Evolutionary conservation across 2,888 invertebrate genomes (phyloP).

Genomic region (Spialia ferax): DNA sequence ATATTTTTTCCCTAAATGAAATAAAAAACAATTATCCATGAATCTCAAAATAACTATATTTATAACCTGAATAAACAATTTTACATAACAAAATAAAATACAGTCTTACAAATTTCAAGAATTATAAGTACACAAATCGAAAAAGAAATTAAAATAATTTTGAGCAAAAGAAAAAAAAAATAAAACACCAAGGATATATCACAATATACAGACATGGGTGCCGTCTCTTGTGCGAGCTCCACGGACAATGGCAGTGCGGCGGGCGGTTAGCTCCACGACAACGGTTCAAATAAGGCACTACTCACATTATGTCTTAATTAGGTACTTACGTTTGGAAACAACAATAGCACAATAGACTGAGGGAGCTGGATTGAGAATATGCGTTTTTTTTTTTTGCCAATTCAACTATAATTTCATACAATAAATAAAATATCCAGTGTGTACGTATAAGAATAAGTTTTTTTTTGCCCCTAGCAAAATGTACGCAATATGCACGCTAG

Average conservation of each 20-base stretch:
- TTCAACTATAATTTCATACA: no score
- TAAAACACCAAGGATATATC: slow-evolving; percentile 74
- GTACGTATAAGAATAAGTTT: no score
- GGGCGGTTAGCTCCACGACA: slow-evolving; percentile 21
- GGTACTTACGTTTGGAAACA: background rate
- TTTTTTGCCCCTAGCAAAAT: no score
- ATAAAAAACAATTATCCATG: slow-evolving; percentile 48
- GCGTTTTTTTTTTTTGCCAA: background rate
- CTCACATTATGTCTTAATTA: slow-evolving; percentile 47
- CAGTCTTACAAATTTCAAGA: slow-evolving; percentile 86
- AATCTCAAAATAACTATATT: slow-evolving; percentile 84
- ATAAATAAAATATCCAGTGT: no score
- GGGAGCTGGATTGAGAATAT: background rate
- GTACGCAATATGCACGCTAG: no score
- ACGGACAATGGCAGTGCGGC: slow-evolving; percentile 7
- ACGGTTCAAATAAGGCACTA: slow-evolving; percentile 71
- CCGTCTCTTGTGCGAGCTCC: slow-evolving; percentile 55
- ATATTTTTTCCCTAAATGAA: no score
- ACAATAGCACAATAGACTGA: slow-evolving; percentile 11
- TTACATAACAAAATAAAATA: slow-evolving; percentile 84
- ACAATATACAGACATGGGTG: slow-evolving; percentile 70
- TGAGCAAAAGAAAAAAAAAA: slow-evolving; percentile 69
- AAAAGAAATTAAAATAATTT: slow-evolving; percentile 65
- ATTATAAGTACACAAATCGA: slow-evolving; percentile 82
- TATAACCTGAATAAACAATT: slow-evolving; percentile 82